Conservation (phyloP, 1,140 invertebrate species). For the Drosophila kohkoa region DNA sequence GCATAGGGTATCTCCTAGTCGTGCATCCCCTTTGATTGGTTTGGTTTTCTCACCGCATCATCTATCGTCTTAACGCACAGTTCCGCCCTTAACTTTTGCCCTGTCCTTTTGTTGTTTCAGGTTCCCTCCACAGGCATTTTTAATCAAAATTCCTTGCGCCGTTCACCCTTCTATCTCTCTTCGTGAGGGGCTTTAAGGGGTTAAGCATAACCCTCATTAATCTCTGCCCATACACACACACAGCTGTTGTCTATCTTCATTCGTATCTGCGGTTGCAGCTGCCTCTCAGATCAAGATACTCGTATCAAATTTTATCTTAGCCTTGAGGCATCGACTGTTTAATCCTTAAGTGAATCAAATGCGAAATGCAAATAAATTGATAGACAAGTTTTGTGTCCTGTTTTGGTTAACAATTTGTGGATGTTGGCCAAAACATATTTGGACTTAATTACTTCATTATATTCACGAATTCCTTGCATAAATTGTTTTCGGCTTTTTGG, state of each 20-base stretch:
- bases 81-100: conserved; percentile 28
- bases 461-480: conserved; percentile 48
- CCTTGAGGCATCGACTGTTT: conserved; percentile 24
- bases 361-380: conserved; percentile 64
- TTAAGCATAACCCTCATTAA: conserved; percentile 70
- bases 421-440: conserved; percentile 35
- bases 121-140: conserved; percentile 29
- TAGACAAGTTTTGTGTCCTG: conserved; percentile 15
- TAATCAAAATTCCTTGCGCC: conserved; percentile 67
- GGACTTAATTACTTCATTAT: conserved; percentile 68
- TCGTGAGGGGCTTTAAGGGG: conserved; percentile 10
- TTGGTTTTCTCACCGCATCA: neutral
- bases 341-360: conserved; percentile 29
- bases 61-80: too few species aligned
- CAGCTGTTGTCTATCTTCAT: conserved; percentile 44
- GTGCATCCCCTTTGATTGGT: neutral
- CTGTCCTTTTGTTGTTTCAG: conserved; percentile 32
- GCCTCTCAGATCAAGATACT: conserved; percentile 16
- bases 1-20: neutral
- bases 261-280: conserved; percentile 25
- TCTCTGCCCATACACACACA: conserved; percentile 45
- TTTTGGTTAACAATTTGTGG: conserved; percentile 19
- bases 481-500: conserved; percentile 30
- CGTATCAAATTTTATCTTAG: conserved; percentile 25
- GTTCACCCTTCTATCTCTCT: conserved; percentile 61